Percentiles rank a stretch among this genome's conserved stretches.
Conservation (phyloP, 2,888 invertebrate species). For the Taphrorychus bicolor region DNA sequence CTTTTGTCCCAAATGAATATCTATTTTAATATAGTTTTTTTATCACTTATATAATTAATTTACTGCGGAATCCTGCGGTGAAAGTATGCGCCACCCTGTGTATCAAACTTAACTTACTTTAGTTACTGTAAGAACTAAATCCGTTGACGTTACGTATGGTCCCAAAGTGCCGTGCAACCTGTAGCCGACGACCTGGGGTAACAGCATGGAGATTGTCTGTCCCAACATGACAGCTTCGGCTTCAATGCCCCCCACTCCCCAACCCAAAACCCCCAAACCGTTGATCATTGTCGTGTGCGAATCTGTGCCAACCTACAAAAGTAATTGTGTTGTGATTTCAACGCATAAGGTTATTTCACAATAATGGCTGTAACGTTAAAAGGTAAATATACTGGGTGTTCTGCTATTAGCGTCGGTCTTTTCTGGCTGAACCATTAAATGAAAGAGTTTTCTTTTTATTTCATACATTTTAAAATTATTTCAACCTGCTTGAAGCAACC, state of each 20-base stretch:
- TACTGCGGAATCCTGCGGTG: no score
- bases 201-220: constrained; percentile 94
- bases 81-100: no score
- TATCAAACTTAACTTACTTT: constrained; percentile 72
- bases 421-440: no score
- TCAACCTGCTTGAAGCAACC: no score
- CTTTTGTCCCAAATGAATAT: no score
- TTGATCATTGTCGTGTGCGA: constrained; percentile 99
- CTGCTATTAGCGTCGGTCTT: no score
- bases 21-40: background rate
- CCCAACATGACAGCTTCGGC: constrained; percentile 99
- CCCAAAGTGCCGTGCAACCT: constrained; percentile 81
- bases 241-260: constrained; percentile 97
- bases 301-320: constrained; percentile 85
- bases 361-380: background rate
- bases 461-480: no score
- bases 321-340: background rate
- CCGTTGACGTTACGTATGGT: constrained; percentile 91
- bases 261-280: constrained; percentile 94
- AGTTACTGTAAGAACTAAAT: constrained; percentile 95
- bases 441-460: no score
- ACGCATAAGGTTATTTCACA: background rate
- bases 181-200: constrained; percentile 97
- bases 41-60: background rate
- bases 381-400: no score